These are phyloP conservation scores for Corvus cornix DNA, from an alignment of 2,113 vertebrate species.

Conservation along the genomic window DNA sequence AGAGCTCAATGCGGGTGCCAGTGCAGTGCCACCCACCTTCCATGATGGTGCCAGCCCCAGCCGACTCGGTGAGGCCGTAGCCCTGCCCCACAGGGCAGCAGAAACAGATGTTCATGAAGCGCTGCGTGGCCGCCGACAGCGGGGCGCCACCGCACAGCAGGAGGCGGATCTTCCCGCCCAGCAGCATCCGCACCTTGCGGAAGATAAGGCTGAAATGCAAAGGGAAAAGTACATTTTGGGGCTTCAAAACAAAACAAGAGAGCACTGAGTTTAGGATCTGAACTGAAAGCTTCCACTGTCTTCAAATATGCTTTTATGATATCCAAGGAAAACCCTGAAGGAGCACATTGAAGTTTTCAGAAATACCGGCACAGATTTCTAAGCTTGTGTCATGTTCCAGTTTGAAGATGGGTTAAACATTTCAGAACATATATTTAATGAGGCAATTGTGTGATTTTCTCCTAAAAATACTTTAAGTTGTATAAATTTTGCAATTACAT, in stretches of 20 bases:
- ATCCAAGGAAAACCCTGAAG: background rate
- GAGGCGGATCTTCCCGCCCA: slow-evolving; percentile 87
- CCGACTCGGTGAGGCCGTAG: slow-evolving; percentile 92
- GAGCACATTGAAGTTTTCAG: background rate
- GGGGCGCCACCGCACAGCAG: slow-evolving; percentile 93
- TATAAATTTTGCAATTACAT: background rate
- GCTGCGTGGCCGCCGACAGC: slow-evolving; percentile 88
- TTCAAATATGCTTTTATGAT: background rate
- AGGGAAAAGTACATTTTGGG: background rate
- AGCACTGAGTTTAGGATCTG: background rate
- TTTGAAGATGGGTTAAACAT: background rate
- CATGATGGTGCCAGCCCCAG: slow-evolving; percentile 88
- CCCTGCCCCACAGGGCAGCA: slow-evolving; percentile 96
- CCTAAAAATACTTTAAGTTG: background rate
- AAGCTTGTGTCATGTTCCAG: background rate
- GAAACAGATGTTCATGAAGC: slow-evolving; percentile 98
- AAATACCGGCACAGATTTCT: background rate
- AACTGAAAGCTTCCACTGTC: background rate
- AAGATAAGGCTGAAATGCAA: slow-evolving; percentile 84
- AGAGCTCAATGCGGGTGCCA: accelerated
- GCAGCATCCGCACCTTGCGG: slow-evolving; percentile 84
- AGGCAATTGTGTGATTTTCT: background rate
- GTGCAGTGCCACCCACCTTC: slow-evolving; percentile 74
- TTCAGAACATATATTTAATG: background rate
- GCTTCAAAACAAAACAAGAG: background rate